phyloP scores from a whole-genome alignment of 1,140 invertebrate genomes.

The Drosophila repletoides region DNA sequence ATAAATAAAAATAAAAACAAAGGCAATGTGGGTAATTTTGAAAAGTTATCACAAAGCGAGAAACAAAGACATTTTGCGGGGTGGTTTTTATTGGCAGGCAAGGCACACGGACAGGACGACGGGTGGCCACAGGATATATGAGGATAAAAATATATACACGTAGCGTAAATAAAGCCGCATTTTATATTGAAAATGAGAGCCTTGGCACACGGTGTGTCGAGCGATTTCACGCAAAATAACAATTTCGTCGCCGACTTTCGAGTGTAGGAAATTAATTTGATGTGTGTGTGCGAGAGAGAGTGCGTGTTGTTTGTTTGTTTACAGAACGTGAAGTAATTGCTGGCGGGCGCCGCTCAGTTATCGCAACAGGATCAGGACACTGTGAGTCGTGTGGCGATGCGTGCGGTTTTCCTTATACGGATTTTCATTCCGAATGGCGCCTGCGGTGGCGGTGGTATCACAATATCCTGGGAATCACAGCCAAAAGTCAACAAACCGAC shows the following conservation, averaged over 20 bases:
- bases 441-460: conserved; percentile 21
- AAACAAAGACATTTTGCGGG: conserved; percentile 32
- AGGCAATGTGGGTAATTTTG: conserved; percentile 61
- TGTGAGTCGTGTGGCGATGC: conserved; percentile 13
- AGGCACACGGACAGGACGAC: conserved; percentile 10
- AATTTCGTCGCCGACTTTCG: conserved; percentile 54
- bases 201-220: conserved; percentile 32
- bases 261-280: conserved; percentile 76
- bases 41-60: conserved; percentile 47
- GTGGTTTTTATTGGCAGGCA: conserved; percentile 44
- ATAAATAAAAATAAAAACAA: conserved; percentile 25
- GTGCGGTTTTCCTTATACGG: conserved; percentile 36
- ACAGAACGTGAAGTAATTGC: conserved; percentile 74
- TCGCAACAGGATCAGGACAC: conserved; percentile 31
- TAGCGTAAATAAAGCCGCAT: conserved; percentile 22
- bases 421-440: conserved; percentile 29
- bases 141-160: no score
- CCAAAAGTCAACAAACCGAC: conserved; percentile 43
- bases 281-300: conserved; percentile 44
- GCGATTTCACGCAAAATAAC: conserved; percentile 71
- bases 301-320: conserved; percentile 54
- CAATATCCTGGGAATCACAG: conserved; percentile 33
- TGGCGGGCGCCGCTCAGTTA: conserved; percentile 46
- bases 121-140: conserved; percentile 9
- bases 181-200: conserved; percentile 14